Evolutionary conservation across 2,113 vertebrate species (phyloP), one percentile per base, ranked within the genome.

Genomic region (Strix uralensis): DNA sequence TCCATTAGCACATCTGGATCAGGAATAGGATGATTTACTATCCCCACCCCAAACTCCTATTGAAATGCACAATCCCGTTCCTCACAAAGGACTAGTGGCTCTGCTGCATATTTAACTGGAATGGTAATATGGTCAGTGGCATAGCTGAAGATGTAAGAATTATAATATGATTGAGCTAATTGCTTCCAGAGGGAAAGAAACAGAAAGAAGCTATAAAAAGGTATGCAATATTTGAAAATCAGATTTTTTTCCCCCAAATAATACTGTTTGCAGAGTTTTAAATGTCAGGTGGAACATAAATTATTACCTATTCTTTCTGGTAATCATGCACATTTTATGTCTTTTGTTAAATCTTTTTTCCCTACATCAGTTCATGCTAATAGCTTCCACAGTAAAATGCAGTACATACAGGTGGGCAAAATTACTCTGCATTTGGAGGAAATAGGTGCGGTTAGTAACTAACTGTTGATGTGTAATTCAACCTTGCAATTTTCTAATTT

Each of bases 151-250:
- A 75, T 52, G 29, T 51, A 70, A 85, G 78, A 80, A 57, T 70
- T 72, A 46, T 20, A 57, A n/a, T 40, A 61, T 15, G 52, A 81
- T 67, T 74, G 91, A 94, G 62, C 49, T 90, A 95, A 94, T 90
- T 91, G 84, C 73, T 94, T 97, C 77, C 91, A 95, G 85, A 86
- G 73, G 34, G 54, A 81, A 81, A 91, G 69, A 94, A 94, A 78
- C 23, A 82, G 67, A 73, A 83, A 81, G 44, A 58, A 72, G 26
- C 34, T 47, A 16, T 34, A 36, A 88, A 90, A 93, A 88, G 55
- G 42, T 81, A 81, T 13, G 20, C 29, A 77, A 57, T 82, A 81
- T 46, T 77, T 75, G 66, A 91, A 94, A 94, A 69, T 65, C 62
- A 69, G 52, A 13, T 21, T 62, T 51, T 22, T 72, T 11, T 2